Conservation (phyloP, 1,140 invertebrate species). For the Apocrypta bakeri region DNA sequence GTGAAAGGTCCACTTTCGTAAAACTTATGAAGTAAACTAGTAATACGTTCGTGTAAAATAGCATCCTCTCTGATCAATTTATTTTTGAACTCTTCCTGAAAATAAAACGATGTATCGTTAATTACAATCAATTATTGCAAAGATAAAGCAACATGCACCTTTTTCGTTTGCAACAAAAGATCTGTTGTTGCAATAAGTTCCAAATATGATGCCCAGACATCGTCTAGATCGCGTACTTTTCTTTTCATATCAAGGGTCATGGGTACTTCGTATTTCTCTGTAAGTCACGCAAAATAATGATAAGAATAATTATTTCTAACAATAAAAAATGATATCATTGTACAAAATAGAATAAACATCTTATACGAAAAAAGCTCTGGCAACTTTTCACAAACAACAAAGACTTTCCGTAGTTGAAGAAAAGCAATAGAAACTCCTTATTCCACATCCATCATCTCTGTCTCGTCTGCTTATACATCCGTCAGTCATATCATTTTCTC, state of each 20-base stretch:
- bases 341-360: too few species aligned
- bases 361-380: too few species aligned
- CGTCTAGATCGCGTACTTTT: conserved; percentile 78
- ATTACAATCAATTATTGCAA: conserved; percentile 18
- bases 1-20: conserved; percentile 78
- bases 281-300: background rate
- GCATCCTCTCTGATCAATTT: conserved; percentile 80
- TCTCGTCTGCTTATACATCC: conserved; percentile 5
- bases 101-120: background rate
- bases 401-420: background rate
- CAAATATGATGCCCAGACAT: conserved; percentile 81
- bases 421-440: conserved; percentile 31
- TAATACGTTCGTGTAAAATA: conserved; percentile 79
- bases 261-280: conserved; percentile 80
- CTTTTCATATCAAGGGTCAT: conserved; percentile 76
- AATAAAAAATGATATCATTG: too few species aligned
- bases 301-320: too few species aligned
- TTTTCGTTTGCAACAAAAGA: conserved; percentile 79
- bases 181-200: conserved; percentile 79
- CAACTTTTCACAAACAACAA: background rate
- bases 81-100: conserved; percentile 81
- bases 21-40: conserved; percentile 79
- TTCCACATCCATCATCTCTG: conserved; percentile 21
- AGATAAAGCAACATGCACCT: conserved; percentile 70
- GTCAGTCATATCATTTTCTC: conserved; percentile 29